Evolutionary conservation across 2,888 invertebrate species (phyloP).

Genomic region (Coenonympha glycerion): DNA sequence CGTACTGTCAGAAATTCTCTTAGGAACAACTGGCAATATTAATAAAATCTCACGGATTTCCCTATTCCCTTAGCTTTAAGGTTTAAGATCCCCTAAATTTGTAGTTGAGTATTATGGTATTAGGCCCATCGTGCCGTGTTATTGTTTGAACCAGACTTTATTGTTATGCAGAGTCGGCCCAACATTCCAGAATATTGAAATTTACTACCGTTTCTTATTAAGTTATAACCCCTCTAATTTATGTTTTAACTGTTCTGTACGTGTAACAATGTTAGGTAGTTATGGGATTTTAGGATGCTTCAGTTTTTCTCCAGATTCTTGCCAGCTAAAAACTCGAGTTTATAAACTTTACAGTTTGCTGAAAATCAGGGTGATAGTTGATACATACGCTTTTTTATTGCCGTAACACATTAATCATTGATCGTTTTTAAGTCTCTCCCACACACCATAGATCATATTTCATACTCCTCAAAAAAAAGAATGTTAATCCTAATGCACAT

Average conservation of each 20-base stretch:
- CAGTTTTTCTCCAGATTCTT: background rate
- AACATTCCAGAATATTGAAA: slow-evolving; percentile 33
- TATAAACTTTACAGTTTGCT: too few species aligned
- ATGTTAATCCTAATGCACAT: too few species aligned
- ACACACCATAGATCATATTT: too few species aligned
- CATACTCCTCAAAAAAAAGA: too few species aligned
- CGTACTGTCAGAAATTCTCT: slow-evolving; percentile 32
- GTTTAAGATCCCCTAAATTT: background rate
- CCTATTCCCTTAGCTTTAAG: background rate
- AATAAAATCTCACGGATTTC: background rate
- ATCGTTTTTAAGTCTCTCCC: too few species aligned
- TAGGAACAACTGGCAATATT: slow-evolving; percentile 1
- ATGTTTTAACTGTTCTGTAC: slow-evolving; percentile 10
- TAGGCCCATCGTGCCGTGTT: slow-evolving; percentile 25
- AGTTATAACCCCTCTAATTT: slow-evolving; percentile 25
- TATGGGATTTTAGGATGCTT: too few species aligned
- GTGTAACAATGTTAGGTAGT: too few species aligned
- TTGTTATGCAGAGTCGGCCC: slow-evolving; percentile 33
- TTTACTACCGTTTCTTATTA: slow-evolving; percentile 26
- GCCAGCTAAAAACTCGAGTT: too few species aligned
- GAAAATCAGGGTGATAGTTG: too few species aligned
- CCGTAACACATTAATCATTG: too few species aligned
- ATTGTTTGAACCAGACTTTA: slow-evolving; percentile 31
- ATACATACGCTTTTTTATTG: too few species aligned
- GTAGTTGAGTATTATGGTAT: background rate